Conservation (phyloP, 2,888 invertebrate genomes). For the Diarsia rubi region DNA sequence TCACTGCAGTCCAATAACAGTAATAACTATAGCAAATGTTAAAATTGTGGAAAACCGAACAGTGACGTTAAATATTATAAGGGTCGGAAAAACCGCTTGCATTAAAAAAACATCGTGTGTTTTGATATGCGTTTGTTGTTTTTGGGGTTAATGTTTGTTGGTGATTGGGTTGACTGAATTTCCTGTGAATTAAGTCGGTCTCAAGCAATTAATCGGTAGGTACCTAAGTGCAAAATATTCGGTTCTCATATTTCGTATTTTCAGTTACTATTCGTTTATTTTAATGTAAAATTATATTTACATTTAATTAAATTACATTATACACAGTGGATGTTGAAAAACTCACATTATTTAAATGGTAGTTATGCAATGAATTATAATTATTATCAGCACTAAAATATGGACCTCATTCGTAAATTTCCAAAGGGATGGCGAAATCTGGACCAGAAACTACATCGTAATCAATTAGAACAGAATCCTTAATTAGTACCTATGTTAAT, state of each 20-base stretch:
- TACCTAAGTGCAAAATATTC: too few species aligned
- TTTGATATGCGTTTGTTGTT: background rate
- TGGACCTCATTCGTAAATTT: background rate
- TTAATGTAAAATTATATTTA: too few species aligned
- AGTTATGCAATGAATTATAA: background rate
- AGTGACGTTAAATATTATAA: slow-evolving; percentile 7
- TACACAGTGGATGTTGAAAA: too few species aligned
- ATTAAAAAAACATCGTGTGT: background rate
- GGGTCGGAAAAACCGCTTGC: background rate
- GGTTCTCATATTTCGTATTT: too few species aligned
- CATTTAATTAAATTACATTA: too few species aligned
- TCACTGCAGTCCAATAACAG: background rate
- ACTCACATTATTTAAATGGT: background rate
- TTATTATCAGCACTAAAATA: background rate
- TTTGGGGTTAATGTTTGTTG: background rate
- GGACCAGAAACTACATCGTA: background rate
- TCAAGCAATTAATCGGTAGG: too few species aligned
- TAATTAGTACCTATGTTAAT: background rate
- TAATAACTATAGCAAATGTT: background rate
- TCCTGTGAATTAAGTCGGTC: background rate
- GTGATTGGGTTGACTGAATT: background rate
- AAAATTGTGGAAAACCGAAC: slow-evolving; percentile 12
- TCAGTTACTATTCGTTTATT: too few species aligned
- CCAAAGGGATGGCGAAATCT: background rate
- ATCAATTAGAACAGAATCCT: background rate